Conservation (phyloP, 2,888 invertebrate species). For the Drosophila kokeensis region DNA sequence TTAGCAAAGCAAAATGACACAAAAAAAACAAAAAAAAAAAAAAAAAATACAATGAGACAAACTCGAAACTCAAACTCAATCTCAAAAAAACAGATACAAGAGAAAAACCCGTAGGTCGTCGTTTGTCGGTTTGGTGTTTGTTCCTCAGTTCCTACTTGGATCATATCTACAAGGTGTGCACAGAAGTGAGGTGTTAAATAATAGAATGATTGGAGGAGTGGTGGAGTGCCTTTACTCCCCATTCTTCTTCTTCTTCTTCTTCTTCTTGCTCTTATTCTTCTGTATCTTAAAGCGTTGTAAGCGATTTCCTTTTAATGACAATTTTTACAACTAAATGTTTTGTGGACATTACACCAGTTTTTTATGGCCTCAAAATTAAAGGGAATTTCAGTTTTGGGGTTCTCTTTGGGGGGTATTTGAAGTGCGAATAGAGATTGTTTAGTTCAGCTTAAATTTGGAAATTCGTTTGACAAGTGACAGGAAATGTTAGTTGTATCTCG, state of each 20-base stretch:
- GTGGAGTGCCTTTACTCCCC: neutral
- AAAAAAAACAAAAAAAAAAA: conserved; percentile 24
- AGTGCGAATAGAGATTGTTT: conserved; percentile 16
- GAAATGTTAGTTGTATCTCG: conserved; percentile 46
- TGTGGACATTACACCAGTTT: conserved; percentile 50
- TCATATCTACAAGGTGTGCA: conserved; percentile 5
- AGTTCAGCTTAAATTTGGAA: conserved; percentile 31
- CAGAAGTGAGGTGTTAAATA: conserved; percentile 12
- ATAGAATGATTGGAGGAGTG: neutral
- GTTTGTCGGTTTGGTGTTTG: neutral
- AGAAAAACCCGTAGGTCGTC: neutral
- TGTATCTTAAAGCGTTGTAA: conserved; percentile 48
- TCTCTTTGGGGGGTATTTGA: neutral
- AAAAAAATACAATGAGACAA: conserved; percentile 19
- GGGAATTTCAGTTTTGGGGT: conserved; percentile 48
- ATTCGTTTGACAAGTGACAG: conserved; percentile 45
- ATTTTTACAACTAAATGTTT: conserved; percentile 66
- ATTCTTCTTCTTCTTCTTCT: neutral
- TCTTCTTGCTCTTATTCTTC: neutral
- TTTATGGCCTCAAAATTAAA: conserved; percentile 53
- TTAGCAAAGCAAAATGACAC: conserved; percentile 59
- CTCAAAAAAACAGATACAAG: conserved; percentile 2
- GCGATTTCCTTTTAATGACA: conserved; percentile 72
- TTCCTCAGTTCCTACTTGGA: neutral
- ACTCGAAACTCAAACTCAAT: conserved; percentile 6